These are phyloP conservation scores for Macrosiphum euphorbiae DNA, from an alignment of 2,888 invertebrate species.

Conservation along the genomic window DNA sequence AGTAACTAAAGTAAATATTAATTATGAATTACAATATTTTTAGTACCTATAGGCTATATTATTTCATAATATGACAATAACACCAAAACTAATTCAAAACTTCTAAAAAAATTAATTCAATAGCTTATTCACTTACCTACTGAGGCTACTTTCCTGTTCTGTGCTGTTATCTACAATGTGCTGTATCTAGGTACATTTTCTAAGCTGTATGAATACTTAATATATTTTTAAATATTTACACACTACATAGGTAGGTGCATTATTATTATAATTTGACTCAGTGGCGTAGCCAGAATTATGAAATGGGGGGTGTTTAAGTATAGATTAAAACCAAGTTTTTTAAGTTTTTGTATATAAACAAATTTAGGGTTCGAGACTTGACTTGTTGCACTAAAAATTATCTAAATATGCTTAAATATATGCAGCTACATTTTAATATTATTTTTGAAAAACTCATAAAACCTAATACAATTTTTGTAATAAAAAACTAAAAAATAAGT, in stretches of 20 bases:
- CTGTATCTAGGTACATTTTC: neutral
- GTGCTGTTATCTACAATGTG: neutral
- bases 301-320: no score
- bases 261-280: conserved; percentile 2
- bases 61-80: neutral
- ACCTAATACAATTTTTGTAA: no score
- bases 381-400: no score
- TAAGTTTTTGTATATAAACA: no score
- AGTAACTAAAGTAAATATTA: neutral
- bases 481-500: no score
- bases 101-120: neutral
- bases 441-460: no score
- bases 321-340: no score
- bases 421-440: no score
- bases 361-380: no score
- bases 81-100: neutral
- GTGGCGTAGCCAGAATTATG: no score
- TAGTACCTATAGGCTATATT: neutral
- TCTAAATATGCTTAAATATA: no score
- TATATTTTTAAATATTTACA: neutral
- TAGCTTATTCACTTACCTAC: neutral
- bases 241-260: no score
- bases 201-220: neutral
- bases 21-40: neutral
- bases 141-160: neutral